A percentile compares a stretch with the other conserved stretches of the same genome.
These are phyloP conservation scores for Brachynemurus nebulosus DNA, from an alignment of 2,888 invertebrate genomes.

Conservation along the genomic window DNA sequence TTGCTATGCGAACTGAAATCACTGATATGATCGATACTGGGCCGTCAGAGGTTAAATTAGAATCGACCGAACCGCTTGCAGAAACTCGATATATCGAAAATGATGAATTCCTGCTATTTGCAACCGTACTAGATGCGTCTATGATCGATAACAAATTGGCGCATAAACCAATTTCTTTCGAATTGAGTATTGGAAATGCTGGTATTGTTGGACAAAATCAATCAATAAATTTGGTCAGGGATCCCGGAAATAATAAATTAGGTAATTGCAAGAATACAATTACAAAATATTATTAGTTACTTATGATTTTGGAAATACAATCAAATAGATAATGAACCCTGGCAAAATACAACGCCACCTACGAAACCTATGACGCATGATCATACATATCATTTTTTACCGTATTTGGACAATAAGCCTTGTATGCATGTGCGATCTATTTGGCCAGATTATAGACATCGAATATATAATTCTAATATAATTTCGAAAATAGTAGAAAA, in stretches of 20 bases:
- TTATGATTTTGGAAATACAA: conserved; percentile 33
- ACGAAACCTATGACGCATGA: conserved; percentile 63
- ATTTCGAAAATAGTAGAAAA: conserved; percentile 65
- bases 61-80: conserved; percentile 55
- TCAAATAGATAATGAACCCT: conserved; percentile 47
- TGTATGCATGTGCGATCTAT: conserved; percentile 72
- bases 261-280: conserved; percentile 25
- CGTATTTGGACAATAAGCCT: conserved; percentile 76
- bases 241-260: conserved; percentile 41
- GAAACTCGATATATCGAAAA: conserved; percentile 64
- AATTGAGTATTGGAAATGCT: conserved; percentile 76
- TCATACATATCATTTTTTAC: conserved; percentile 60
- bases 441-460: conserved; percentile 71
- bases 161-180: conserved; percentile 71
- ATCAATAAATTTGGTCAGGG: conserved; percentile 37
- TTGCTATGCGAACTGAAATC: conserved; percentile 76
- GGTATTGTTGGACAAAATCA: conserved; percentile 72
- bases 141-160: conserved; percentile 74
- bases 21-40: conserved; percentile 64
- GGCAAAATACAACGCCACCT: conserved; percentile 66
- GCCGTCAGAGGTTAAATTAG: conserved; percentile 51
- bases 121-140: conserved; percentile 65
- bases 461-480: conserved; percentile 81
- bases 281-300: background rate
- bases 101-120: conserved; percentile 76